Percentiles rank a stretch among this genome's conserved stretches.
Conservation (phyloP, 1,140 invertebrate genomes). For the Ctenoplectra terminalis region DNA sequence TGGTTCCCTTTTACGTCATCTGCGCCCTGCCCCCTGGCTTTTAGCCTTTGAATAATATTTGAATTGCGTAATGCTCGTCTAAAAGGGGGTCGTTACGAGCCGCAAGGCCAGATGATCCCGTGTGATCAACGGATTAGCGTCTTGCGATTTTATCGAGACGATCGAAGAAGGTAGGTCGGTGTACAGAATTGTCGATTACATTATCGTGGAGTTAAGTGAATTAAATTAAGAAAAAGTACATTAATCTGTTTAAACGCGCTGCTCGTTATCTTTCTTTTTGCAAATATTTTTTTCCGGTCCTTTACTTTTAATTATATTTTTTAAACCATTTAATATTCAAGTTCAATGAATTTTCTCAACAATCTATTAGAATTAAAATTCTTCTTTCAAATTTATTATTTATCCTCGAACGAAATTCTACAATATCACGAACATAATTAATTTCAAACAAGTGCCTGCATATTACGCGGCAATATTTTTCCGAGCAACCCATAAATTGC, state of each 20-base stretch:
- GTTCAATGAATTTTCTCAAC: too few relatives aligned
- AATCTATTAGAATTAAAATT: too few relatives aligned
- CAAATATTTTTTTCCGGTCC: neutral
- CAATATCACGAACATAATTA: too few relatives aligned
- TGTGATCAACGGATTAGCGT: constrained; percentile 76
- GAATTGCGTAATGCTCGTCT: constrained; percentile 81
- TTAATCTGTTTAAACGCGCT: too few relatives aligned
- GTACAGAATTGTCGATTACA: neutral
- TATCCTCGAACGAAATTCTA: neutral
- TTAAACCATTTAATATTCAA: neutral
- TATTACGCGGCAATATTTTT: neutral
- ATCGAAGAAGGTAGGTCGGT: neutral
- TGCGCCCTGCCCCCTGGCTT: constrained; percentile 73
- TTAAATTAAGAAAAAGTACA: neutral
- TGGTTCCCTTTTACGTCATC: constrained; percentile 74
- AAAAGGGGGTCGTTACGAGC: constrained; percentile 64
- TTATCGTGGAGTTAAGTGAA: neutral
- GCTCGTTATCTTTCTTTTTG: too few relatives aligned
- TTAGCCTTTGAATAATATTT: constrained; percentile 84
- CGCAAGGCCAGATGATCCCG: constrained; percentile 76
- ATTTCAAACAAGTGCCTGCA: neutral
- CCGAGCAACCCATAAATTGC: neutral
- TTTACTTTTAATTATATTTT: neutral
- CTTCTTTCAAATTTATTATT: neutral
- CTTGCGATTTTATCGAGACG: constrained; percentile 22